phyloP scores from a whole-genome alignment of 2,888 invertebrate genomes.

The Scelioninae gen. 2 region DNA sequence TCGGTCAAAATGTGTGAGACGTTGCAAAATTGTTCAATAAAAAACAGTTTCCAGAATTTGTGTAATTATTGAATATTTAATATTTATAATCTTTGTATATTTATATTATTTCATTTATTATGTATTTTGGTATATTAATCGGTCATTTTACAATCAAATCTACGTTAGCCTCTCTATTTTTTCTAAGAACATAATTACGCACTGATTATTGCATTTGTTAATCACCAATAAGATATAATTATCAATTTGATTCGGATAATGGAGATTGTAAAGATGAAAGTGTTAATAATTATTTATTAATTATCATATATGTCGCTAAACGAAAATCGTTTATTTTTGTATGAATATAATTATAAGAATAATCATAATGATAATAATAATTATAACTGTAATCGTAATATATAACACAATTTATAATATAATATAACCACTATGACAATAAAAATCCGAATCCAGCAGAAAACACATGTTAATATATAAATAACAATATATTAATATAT shows the following conservation, averaged over 20 bases:
- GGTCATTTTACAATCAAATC: constrained; percentile 27
- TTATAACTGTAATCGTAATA: constrained; percentile 26
- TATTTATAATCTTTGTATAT: no score
- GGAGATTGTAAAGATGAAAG: constrained; percentile 25
- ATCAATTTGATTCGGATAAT: constrained; percentile 6
- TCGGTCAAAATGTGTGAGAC: background rate
- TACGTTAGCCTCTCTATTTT: constrained; percentile 22
- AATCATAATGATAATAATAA: constrained; percentile 18
- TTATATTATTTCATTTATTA: no score
- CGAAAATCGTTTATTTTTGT: background rate
- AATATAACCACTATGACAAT: constrained; percentile 24
- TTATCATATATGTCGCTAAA: constrained; percentile 21
- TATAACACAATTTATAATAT: constrained; percentile 40
- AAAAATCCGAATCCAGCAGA: constrained; percentile 54
- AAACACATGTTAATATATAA: constrained; percentile 48
- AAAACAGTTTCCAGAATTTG: background rate
- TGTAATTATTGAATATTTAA: background rate
- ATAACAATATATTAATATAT: constrained; percentile 55
- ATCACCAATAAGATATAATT: background rate
- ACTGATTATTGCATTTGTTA: constrained; percentile 5
- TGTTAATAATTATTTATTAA: constrained; percentile 17
- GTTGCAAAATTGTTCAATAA: background rate
- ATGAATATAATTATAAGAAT: constrained; percentile 6
- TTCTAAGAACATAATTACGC: constrained; percentile 7
- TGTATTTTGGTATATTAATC: constrained; percentile 14